These are phyloP conservation scores for Burhinus oedicnemus DNA, from an alignment of 2,113 vertebrate species.

Conservation along the genomic window DNA sequence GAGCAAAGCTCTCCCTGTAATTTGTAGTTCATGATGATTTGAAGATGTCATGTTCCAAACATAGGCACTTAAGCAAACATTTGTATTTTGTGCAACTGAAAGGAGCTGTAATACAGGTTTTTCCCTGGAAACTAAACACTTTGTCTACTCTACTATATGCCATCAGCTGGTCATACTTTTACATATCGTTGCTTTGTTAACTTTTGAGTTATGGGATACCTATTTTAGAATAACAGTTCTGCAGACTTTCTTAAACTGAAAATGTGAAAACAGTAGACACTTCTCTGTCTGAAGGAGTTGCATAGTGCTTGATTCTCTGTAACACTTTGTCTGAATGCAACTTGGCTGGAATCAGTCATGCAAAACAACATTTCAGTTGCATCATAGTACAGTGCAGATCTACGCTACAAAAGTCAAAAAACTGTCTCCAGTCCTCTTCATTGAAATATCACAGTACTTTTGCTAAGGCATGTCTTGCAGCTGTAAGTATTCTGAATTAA, in stretches of 20 bases:
- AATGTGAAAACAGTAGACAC: background rate
- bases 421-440: background rate
- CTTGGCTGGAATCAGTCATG: background rate
- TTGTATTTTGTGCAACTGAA: background rate
- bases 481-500: background rate
- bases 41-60: background rate
- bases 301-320: background rate
- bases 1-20: background rate
- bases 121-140: background rate
- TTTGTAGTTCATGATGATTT: background rate
- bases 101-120: background rate
- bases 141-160: background rate
- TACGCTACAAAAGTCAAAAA: background rate
- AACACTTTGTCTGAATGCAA: background rate
- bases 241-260: background rate
- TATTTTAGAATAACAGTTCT: background rate
- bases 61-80: background rate
- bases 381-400: background rate
- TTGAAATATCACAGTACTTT: background rate
- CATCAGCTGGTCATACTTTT: background rate
- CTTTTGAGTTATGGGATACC: background rate
- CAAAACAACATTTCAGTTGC: background rate
- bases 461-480: background rate
- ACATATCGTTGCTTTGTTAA: background rate
- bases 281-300: background rate